Percentiles rank a stretch among this genome's conserved stretches.
Evolutionary conservation across 2,888 invertebrate genomes (phyloP).

Genomic region (Drosophila robusta): DNA sequence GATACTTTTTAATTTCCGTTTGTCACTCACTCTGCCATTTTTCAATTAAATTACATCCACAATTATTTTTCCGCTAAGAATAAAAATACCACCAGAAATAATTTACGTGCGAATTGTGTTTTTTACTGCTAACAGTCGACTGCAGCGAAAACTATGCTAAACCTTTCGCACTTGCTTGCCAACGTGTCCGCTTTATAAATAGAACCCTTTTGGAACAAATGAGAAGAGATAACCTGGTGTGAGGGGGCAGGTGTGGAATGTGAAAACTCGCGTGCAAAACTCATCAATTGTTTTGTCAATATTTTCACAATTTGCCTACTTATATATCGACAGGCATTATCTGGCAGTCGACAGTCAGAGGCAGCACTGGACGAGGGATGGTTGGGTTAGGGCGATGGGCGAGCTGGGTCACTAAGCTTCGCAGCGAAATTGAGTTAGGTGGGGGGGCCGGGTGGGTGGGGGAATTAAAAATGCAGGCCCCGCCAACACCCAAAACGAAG

Average conservation of each 20-base stretch:
- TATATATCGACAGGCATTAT: slow-evolving; percentile 58
- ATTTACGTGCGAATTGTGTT: slow-evolving; percentile 41
- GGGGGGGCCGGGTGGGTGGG: slow-evolving; percentile 1
- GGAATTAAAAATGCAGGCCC: slow-evolving; percentile 46
- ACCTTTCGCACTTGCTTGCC: slow-evolving; percentile 30
- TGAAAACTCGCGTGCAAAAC: slow-evolving; percentile 57
- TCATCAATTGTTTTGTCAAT: slow-evolving; percentile 79
- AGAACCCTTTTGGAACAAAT: slow-evolving; percentile 23
- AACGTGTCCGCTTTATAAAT: slow-evolving; percentile 36
- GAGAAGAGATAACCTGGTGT: slow-evolving; percentile 15
- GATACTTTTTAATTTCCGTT: neutral
- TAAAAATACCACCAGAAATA: slow-evolving; percentile 3
- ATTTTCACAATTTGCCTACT: slow-evolving; percentile 72
- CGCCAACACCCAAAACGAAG: slow-evolving; percentile 37
- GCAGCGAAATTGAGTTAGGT: slow-evolving; percentile 33
- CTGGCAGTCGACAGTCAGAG: slow-evolving; percentile 16
- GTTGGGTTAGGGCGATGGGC: neutral
- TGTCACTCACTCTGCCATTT: neutral
- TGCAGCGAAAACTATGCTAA: slow-evolving; percentile 54
- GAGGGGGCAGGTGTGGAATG: neutral
- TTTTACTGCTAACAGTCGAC: slow-evolving; percentile 21
- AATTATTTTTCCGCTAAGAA: slow-evolving; percentile 8
- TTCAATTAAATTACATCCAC: slow-evolving; percentile 1
- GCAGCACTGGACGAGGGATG: no score
- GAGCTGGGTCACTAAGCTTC: slow-evolving; percentile 56